Base-by-base conservation (phyloP, 2,888 invertebrate genomes). In the Melipona bicolor region DNA sequence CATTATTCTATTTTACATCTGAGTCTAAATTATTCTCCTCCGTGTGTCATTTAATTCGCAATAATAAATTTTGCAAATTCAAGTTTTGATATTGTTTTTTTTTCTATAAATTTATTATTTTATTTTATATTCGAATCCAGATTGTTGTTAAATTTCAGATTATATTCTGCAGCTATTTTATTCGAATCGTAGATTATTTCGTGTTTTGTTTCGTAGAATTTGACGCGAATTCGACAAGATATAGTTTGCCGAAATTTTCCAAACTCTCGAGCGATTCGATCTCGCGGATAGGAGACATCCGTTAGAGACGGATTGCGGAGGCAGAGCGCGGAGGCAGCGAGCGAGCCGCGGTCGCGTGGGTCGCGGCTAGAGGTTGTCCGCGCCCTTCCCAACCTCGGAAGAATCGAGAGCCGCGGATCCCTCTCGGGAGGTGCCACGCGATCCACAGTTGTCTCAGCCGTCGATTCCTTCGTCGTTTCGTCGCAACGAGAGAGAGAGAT, bases 371-470 rank as follows among this genome's bases (percentile, higher is more conserved):
- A 89, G 84, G 84, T 79, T 84, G 86, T 88, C 91, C 90, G 87
- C 86, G 90, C 91, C 92, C 91, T 91, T 91, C 90, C 89, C 89
- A 86, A 77, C 85, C 77, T 82, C 88, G 78, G 85, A 86, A 83
- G 88, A 84, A 91, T 90, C 89, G 87, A 81, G 84, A 77, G 68
- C 72, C 87, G 86, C 88, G 89, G 9, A 83, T 87, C 84, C 87
- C 85, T 86, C 86, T 85, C 86, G 87, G 81, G 79, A 87, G 89
- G 85, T 84, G 85, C 84, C 89, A 90, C 89, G 91, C 90, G 91
- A 91, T 88, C 90, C 83, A 74, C 92, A 88, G 90, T 91, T 86
- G 81, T 79, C 74, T 79, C 74, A 83, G 87, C 84, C 83, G 87
- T 79, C 77, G 81, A 56, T 74, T 83, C 69, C 77, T 77, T 50